Conservation (phyloP, 2,113 vertebrate species). For the Chiloscyllium plagiosum region DNA sequence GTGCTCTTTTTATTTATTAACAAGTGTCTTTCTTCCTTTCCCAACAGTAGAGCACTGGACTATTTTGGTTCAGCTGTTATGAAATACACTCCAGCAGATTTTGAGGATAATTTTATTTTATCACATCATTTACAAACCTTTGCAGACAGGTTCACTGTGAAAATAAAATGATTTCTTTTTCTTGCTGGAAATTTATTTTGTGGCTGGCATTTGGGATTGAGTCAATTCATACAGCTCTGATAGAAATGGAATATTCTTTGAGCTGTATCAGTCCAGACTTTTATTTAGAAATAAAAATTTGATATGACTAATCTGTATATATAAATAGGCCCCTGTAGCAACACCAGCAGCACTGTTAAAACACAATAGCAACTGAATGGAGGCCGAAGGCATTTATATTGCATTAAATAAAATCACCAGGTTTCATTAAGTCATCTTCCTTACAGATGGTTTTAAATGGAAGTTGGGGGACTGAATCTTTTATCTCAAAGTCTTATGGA, state of each 20-base stretch:
- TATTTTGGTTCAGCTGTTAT: background rate
- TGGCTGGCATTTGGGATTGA: background rate
- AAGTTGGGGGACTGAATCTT: background rate
- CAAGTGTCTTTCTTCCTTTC: background rate
- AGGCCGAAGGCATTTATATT: background rate
- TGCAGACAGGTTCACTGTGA: background rate
- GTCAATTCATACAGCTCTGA: background rate
- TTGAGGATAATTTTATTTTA: background rate
- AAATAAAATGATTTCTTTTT: background rate
- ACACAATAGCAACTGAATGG: background rate
- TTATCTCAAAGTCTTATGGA: background rate
- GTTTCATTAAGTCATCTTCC: background rate
- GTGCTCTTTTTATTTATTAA: background rate
- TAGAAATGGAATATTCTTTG: background rate
- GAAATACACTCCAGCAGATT: background rate
- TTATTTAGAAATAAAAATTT: background rate
- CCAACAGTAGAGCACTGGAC: background rate
- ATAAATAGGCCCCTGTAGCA: background rate
- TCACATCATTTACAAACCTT: background rate
- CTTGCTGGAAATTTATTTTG: background rate
- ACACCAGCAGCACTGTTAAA: background rate
- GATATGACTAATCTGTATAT: background rate
- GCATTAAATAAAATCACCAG: background rate
- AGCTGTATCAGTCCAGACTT: background rate
- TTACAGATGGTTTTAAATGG: background rate